These are phyloP conservation scores for Delia radicum DNA, from an alignment of 1,140 invertebrate genomes.

Conservation along the genomic window DNA sequence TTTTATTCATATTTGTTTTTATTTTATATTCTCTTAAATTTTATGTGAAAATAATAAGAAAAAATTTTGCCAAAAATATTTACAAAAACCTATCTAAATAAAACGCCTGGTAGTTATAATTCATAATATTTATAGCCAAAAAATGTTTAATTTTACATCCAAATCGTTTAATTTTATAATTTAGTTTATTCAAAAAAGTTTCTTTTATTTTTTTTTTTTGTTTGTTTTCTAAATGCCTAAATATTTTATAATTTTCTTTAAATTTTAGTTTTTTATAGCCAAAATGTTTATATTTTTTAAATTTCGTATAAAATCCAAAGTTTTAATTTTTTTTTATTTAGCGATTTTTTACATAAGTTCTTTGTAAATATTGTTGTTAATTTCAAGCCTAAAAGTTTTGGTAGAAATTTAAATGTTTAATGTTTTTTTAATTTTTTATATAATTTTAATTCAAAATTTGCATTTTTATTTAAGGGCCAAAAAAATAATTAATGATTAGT, in stretches of 20 bases:
- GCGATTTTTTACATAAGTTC: conserved; percentile 27
- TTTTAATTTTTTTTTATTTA: conserved; percentile 1
- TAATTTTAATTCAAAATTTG: conserved; percentile 14
- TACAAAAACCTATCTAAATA: conserved; percentile 33
- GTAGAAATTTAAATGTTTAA: too few relatives aligned
- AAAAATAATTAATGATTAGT: conserved; percentile 1
- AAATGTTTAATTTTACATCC: conserved; percentile 26
- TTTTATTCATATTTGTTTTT: conserved; percentile 8
- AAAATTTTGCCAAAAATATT: conserved; percentile 31
- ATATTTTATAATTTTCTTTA: conserved; percentile 17
- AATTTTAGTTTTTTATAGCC: conserved; percentile 21
- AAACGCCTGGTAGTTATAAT: conserved; percentile 14
- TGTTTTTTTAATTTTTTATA: background rate
- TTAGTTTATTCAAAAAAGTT: conserved; percentile 1
- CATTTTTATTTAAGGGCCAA: conserved; percentile 14
- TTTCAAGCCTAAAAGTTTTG: conserved; percentile 25
- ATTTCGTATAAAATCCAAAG: conserved; percentile 23
- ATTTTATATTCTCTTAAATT: conserved; percentile 7
- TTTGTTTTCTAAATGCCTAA: conserved; percentile 21
- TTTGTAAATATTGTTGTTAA: conserved; percentile 31
- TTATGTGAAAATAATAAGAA: conserved; percentile 25
- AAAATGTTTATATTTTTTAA: conserved; percentile 26
- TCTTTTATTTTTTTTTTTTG: conserved; percentile 10
- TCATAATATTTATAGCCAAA: conserved; percentile 10
- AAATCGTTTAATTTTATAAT: conserved; percentile 13